Percentiles rank a stretch among this genome's conserved stretches.
phyloP scores from a whole-genome alignment of 2,797 vertebrate species.

The Hemitrygon akajei region DNA sequence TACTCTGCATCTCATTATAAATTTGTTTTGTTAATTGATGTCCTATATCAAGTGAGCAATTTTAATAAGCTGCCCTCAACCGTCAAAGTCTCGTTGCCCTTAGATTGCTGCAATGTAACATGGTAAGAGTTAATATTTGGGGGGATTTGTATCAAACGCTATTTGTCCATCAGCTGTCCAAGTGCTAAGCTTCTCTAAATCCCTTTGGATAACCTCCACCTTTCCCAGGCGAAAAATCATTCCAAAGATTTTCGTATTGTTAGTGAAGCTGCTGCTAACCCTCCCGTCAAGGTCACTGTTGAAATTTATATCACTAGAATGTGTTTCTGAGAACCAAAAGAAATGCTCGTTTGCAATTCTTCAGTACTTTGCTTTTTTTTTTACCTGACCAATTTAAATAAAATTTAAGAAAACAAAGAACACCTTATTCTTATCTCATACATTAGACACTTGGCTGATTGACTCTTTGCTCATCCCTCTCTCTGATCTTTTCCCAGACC shows the following conservation, averaged over 20 bases:
- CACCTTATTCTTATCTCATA: too few relatives aligned
- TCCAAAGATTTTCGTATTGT: background rate
- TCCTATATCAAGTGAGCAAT: background rate
- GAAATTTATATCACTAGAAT: background rate
- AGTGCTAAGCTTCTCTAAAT: background rate
- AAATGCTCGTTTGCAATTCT: background rate
- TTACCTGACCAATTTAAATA: background rate
- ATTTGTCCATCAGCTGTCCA: background rate
- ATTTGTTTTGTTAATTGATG: background rate
- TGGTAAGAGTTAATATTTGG: background rate
- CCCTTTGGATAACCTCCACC: background rate
- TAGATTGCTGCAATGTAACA: background rate
- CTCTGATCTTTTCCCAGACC: too few relatives aligned
- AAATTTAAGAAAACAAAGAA: background rate
- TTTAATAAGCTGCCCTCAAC: background rate
- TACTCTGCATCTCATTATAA: background rate
- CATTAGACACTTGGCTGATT: too few relatives aligned
- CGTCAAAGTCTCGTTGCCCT: background rate
- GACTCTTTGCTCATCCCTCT: too few relatives aligned
- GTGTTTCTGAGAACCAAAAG: background rate
- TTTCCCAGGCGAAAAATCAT: background rate
- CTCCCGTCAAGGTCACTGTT: background rate
- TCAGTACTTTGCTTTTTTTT: too few relatives aligned
- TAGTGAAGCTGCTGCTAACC: background rate
- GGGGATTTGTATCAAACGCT: constrained; percentile 18